These are phyloP conservation scores for Mugil cephalus DNA, from an alignment of 2,113 vertebrate species.

Conservation along the genomic window DNA sequence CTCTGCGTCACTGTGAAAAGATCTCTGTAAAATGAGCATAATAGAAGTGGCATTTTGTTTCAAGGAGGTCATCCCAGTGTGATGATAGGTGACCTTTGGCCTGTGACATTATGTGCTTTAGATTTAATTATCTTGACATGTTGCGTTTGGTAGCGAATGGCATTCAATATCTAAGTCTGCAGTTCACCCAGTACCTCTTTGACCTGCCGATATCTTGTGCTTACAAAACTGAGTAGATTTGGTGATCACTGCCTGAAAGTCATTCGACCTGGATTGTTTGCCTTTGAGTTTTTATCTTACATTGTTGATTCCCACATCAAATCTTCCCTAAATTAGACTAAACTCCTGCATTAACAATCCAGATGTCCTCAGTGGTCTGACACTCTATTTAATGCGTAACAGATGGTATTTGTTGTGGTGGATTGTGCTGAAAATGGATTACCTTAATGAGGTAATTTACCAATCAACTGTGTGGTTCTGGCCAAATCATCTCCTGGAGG, in stretches of 20 bases:
- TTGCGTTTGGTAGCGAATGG: not conserved
- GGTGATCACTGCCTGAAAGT: constrained; percentile 20
- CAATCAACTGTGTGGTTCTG: constrained; percentile 58
- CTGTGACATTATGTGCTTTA: constrained; percentile 39
- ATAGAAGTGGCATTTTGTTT: not conserved
- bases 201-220: constrained; percentile 15
- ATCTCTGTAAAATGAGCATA: no score
- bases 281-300: constrained; percentile 35
- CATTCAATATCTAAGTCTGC: constrained; percentile 26
- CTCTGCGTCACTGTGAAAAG: no score
- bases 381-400: constrained; percentile 61
- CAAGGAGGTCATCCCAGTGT: constrained; percentile 19
- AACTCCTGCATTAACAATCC: constrained; percentile 44
- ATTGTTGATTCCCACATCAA: constrained; percentile 42
- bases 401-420: constrained; percentile 67
- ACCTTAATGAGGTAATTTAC: constrained; percentile 71
- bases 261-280: not conserved
- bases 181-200: constrained; percentile 28
- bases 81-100: constrained; percentile 48
- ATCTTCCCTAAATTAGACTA: constrained; percentile 38
- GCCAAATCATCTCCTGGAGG: constrained; percentile 35
- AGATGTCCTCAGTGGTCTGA: constrained; percentile 63
- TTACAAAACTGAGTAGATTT: constrained; percentile 10
- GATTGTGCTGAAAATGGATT: constrained; percentile 71
- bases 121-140: constrained; percentile 53